Evolutionary conservation across 2,888 invertebrate genomes (phyloP).

Genomic region (Noctua janthina): DNA sequence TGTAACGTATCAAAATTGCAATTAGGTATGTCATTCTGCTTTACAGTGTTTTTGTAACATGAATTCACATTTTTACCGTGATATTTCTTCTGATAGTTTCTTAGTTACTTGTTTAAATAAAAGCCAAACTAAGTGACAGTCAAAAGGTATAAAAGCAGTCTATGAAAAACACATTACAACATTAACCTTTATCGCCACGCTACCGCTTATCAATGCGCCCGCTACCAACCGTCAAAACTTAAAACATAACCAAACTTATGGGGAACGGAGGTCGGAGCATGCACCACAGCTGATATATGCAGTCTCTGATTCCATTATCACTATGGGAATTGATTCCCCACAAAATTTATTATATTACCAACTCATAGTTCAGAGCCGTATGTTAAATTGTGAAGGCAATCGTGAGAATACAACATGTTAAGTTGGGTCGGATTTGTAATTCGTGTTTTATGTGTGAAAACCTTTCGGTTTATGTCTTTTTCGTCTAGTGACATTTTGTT

Average conservation of each 20-base stretch:
- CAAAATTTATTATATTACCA: conserved; percentile 62
- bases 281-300: conserved; percentile 72
- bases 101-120: neutral
- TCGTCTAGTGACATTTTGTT: conserved; percentile 19
- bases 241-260: conserved; percentile 70
- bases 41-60: neutral
- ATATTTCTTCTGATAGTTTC: neutral
- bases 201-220: neutral
- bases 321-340: conserved; percentile 63
- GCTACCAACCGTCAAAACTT: conserved; percentile 50
- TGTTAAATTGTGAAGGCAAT: conserved; percentile 45
- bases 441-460: conserved; percentile 53
- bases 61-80: neutral
- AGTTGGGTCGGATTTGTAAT: conserved; percentile 38
- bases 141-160: neutral
- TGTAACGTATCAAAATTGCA: neutral
- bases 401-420: conserved; percentile 51
- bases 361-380: conserved; percentile 35
- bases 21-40: neutral
- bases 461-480: conserved; percentile 38
- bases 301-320: conserved; percentile 72
- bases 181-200: conserved; percentile 16
- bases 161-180: neutral
- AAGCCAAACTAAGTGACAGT: neutral
- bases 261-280: conserved; percentile 63